phyloP scores from a whole-genome alignment of 2,888 invertebrate species.

The Bembecia ichneumoniformis region DNA sequence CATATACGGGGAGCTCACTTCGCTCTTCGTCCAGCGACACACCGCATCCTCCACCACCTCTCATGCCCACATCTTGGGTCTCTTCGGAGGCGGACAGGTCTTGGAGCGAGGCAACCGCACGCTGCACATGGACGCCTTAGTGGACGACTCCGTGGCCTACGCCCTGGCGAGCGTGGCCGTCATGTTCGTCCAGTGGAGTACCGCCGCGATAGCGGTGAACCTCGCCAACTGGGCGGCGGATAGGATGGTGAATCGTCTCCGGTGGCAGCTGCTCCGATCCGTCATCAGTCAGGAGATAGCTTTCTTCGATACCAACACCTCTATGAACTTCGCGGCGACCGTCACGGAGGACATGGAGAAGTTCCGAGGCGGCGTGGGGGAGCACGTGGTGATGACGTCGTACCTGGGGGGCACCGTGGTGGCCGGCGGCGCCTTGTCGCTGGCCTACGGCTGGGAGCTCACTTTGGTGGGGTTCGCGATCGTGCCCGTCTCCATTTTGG shows the following conservation, averaged over 20 bases:
- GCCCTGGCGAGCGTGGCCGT: constrained; percentile 59
- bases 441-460: constrained; percentile 86
- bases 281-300: constrained; percentile 80
- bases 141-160: constrained; percentile 68
- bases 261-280: constrained; percentile 73
- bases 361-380: constrained; percentile 85
- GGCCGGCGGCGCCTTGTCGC: constrained; percentile 76
- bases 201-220: constrained; percentile 66
- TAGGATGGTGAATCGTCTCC: constrained; percentile 66
- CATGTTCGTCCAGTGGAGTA: constrained; percentile 60
- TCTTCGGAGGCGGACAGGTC: constrained; percentile 63
- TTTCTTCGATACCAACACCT: constrained; percentile 79
- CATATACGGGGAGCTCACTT: constrained; percentile 75
- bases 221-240: constrained; percentile 70
- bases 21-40: constrained; percentile 70
- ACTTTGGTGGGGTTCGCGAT: constrained; percentile 83
- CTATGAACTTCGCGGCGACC: constrained; percentile 78
- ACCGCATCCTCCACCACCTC: constrained; percentile 42
- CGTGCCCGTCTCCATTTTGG: constrained; percentile 80
- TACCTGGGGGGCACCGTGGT: constrained; percentile 80
- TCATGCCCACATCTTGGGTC: constrained; percentile 43
- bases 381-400: constrained; percentile 82
- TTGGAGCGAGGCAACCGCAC: constrained; percentile 49
- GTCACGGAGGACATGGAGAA: constrained; percentile 82
- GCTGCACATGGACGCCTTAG: constrained; percentile 66